These are phyloP conservation scores for Microcebus griseorufus DNA, from an alignment of 2,113 vertebrate species.

Conservation along the genomic window DNA sequence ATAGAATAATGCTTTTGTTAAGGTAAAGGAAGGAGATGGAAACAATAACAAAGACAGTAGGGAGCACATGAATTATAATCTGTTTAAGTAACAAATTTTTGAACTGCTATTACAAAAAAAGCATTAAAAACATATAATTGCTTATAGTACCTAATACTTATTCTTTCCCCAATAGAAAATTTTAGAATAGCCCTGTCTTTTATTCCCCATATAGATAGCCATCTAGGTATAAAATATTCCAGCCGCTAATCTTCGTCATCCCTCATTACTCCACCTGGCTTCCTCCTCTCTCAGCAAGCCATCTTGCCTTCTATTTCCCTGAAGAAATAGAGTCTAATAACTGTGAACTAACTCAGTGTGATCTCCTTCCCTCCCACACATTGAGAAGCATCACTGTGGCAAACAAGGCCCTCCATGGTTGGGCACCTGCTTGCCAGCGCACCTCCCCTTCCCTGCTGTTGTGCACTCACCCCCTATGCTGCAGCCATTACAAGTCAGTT, in stretches of 20 bases:
- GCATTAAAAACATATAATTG: background rate
- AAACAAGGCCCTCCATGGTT: background rate
- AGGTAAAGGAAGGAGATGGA: background rate
- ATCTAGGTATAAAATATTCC: background rate
- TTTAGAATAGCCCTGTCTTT: background rate
- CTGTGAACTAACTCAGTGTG: background rate
- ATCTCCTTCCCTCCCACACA: background rate
- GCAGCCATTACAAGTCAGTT: background rate
- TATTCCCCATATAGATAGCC: background rate
- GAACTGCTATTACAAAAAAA: background rate
- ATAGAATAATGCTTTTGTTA: constrained; percentile 9
- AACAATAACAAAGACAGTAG: background rate
- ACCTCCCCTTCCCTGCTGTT: background rate
- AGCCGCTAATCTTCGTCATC: background rate
- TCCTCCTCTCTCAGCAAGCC: constrained; percentile 12
- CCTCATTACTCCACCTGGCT: background rate
- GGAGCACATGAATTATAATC: background rate
- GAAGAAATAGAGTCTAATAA: background rate
- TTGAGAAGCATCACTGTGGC: background rate
- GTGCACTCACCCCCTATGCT: background rate
- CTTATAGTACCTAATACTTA: background rate
- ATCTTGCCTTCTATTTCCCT: background rate
- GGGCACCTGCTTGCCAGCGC: background rate
- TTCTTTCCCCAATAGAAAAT: background rate
- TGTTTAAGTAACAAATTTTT: background rate